Base-by-base conservation (phyloP, 1,140 invertebrate species). In the Teleogryllus occipitalis region DNA sequence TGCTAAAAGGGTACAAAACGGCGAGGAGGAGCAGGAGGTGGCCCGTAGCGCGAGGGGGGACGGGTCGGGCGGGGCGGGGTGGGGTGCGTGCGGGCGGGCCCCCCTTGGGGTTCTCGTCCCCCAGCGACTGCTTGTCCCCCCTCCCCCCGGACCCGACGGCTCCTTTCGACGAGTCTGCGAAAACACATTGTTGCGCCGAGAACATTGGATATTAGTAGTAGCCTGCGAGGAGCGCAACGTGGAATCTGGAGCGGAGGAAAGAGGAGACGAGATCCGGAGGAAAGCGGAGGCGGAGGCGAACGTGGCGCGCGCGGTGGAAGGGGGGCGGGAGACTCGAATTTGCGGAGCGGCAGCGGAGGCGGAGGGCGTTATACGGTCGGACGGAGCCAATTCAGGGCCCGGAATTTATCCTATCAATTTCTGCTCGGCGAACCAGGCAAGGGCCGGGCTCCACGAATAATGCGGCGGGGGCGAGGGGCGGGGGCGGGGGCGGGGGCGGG, bases 351-450 rank as follows among this genome's bases (percentile, higher is more conserved):
- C 82, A 78, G 77, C 82, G 80, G 82, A 81, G 81, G 81, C 82
- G 80, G 81, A 82, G 83, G 83, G 65, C 81, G 82, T 81, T 89
- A 89, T 88, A 87, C 88, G 88, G 87, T 88, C 88, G 87, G 88
- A 84, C 86, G 88, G 86, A 87, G 87, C 87, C 88, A 88, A 89
- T 89, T 89, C 88, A 89, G 88, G 88, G 27, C 85, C 88, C 87
- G 87, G 88, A 90, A 89, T 89, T 89, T 89, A 90, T 90, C 89
- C 88, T 88, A 89, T 90, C 88, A 89, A 89, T 89, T 90, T 89
- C 88, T 88, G 89, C 88, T 88, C 87, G 88, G 87, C 89, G 87
- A 88, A 88, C 88, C 88, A 79, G 73, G 49, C 49, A 54, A 54
- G 49, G 49, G 49, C 49, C 49, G 49, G 49, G 49, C 15, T 8